These are phyloP conservation scores for Phylloscopus trochilus DNA, from an alignment of 2,113 vertebrate genomes.

Conservation along the genomic window DNA sequence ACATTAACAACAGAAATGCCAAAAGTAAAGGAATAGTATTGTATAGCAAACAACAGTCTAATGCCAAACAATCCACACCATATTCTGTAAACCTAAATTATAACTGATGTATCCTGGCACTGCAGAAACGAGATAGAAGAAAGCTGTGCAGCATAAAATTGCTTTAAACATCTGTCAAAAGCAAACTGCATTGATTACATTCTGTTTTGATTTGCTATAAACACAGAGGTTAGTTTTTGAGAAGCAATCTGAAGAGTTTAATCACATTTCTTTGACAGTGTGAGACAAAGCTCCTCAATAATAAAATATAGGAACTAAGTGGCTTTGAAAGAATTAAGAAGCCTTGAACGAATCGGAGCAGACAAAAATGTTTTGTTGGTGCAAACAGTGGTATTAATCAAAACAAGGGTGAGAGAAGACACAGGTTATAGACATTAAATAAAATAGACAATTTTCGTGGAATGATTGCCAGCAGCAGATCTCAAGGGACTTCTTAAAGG, in stretches of 20 bases:
- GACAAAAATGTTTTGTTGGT: background rate
- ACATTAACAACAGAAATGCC: background rate
- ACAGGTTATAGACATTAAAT: background rate
- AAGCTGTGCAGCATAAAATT: slow-evolving; percentile 55
- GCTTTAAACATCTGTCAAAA: slow-evolving; percentile 63
- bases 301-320: slow-evolving; percentile 25
- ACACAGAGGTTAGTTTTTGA: slow-evolving; percentile 25
- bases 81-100: background rate
- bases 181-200: slow-evolving; percentile 43
- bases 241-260: slow-evolving; percentile 28
- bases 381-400: background rate
- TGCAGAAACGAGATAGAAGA: background rate
- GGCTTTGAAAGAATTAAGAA: slow-evolving; percentile 23
- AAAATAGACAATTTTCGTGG: background rate
- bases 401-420: background rate
- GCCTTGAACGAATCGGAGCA: background rate
- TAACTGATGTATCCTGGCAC: background rate
- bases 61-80: background rate
- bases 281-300: slow-evolving; percentile 12
- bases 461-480: background rate
- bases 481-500: background rate
- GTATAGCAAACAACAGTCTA: background rate
- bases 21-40: background rate
- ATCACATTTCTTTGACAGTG: slow-evolving; percentile 52
- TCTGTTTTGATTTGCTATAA: slow-evolving; percentile 55